Evolutionary conservation across 2,888 invertebrate genomes (phyloP).

Genomic region (Caenorhabditis zanzibari): DNA sequence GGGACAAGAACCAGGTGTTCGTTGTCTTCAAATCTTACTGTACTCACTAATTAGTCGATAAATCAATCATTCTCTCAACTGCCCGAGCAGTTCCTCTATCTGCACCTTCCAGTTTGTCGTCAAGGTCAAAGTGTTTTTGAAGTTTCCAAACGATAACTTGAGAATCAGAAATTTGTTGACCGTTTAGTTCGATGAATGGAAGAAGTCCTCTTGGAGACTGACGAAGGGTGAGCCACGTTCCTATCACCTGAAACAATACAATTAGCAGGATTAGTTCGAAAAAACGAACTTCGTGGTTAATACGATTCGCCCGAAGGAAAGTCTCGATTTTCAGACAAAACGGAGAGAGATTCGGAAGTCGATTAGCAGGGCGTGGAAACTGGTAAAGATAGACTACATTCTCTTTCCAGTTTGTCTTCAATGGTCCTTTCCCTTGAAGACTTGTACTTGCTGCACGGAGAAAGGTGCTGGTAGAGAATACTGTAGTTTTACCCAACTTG

Average conservation of each 20-base stretch:
- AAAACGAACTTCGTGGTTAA: slow-evolving; percentile 78
- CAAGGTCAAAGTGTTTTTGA: slow-evolving; percentile 69
- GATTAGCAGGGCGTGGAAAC: slow-evolving; percentile 77
- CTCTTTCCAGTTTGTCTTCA: slow-evolving; percentile 75
- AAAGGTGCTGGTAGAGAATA: neutral
- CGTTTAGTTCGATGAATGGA: slow-evolving; percentile 74
- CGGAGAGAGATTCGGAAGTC: slow-evolving; percentile 80
- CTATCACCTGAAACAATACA: slow-evolving; percentile 49
- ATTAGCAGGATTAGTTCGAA: neutral
- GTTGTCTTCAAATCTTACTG: slow-evolving; percentile 1
- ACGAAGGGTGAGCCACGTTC: slow-evolving; percentile 62
- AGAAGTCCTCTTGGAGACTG: slow-evolving; percentile 70
- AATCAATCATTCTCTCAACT: slow-evolving; percentile 95
- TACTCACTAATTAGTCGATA: slow-evolving; percentile 90
- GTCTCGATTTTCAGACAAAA: slow-evolving; percentile 82
- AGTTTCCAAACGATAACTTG: slow-evolving; percentile 72
- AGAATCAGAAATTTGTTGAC: slow-evolving; percentile 73
- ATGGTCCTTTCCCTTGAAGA: slow-evolving; percentile 62
- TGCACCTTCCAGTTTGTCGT: slow-evolving; percentile 90
- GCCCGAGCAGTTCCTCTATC: slow-evolving; percentile 94
- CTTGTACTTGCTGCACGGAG: slow-evolving; percentile 52
- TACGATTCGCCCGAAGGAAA: slow-evolving; percentile 78
- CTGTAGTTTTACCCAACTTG: slow-evolving; percentile 45
- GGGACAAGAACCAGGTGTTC: neutral
- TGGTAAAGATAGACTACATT: slow-evolving; percentile 81